Evolutionary conservation across 2,113 vertebrate genomes (phyloP).

Genomic region (Phyllostomus hastatus): DNA sequence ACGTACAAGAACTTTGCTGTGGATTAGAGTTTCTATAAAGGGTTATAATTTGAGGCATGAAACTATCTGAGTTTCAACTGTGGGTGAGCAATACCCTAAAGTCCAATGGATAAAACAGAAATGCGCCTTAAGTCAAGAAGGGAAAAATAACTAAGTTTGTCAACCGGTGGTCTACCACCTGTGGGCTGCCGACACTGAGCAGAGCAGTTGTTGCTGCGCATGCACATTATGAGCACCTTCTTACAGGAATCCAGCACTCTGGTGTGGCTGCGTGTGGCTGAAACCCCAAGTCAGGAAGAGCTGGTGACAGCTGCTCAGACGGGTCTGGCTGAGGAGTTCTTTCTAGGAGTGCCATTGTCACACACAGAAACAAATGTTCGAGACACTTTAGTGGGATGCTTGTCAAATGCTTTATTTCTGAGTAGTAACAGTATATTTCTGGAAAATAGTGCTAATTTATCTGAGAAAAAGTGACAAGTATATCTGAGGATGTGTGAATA

Average conservation of each 20-base stretch:
- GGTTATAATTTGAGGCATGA: background rate
- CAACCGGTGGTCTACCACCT: background rate
- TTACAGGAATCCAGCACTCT: background rate
- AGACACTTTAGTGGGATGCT: background rate
- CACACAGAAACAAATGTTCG: background rate
- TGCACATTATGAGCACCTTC: background rate
- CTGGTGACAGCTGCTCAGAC: background rate
- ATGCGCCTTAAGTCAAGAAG: background rate
- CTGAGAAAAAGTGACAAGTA: background rate
- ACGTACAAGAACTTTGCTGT: background rate
- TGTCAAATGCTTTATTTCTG: background rate
- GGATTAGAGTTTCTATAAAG: background rate
- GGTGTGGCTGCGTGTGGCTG: background rate
- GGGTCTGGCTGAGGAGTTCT: rapidly evolving
- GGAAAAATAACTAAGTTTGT: background rate
- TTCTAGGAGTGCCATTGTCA: background rate
- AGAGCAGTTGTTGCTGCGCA: background rate
- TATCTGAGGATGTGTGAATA: background rate
- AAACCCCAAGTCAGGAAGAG: background rate
- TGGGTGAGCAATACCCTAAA: background rate
- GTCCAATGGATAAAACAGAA: background rate
- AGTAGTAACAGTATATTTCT: background rate
- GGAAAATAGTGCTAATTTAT: background rate
- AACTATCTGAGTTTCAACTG: background rate
- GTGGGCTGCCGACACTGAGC: background rate